Evolutionary conservation across 2,888 invertebrate species (phyloP).

Genomic region (Ametastegia equiseti): DNA sequence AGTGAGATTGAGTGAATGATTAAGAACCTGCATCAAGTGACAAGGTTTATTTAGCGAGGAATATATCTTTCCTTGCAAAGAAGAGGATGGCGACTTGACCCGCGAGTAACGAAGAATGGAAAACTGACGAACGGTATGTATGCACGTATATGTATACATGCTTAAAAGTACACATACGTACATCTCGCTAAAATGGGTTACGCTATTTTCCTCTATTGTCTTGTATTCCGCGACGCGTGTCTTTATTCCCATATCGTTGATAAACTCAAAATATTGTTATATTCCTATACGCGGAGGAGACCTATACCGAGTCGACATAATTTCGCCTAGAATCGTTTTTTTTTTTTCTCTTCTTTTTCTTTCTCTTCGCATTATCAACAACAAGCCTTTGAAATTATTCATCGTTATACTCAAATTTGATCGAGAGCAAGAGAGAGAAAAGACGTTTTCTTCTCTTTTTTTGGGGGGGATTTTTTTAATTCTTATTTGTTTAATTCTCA

Average conservation of each 20-base stretch:
- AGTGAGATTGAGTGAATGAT: conserved; percentile 17
- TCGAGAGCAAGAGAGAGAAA: neutral
- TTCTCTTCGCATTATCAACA: neutral
- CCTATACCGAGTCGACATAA: too few relatives aligned
- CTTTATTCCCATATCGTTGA: neutral
- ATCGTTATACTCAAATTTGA: neutral
- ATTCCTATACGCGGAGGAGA: neutral
- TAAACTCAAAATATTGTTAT: conserved; percentile 9
- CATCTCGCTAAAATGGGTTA: conserved; percentile 45
- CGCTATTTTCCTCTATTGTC: conserved; percentile 24
- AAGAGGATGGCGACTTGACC: conserved; percentile 73
- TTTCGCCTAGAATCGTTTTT: too few relatives aligned
- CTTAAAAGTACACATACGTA: neutral
- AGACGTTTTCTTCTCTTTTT: too few relatives aligned
- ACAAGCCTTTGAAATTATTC: neutral
- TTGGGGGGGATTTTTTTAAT: too few relatives aligned
- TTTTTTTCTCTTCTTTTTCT: too few relatives aligned
- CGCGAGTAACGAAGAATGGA: conserved; percentile 72
- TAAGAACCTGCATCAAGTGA: conserved; percentile 10
- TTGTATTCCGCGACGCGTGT: conserved; percentile 30
- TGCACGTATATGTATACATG: neutral
- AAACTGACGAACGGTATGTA: conserved; percentile 69
- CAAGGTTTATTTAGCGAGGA: conserved; percentile 18
- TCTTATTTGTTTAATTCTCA: too few relatives aligned
- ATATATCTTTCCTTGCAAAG: conserved; percentile 56